These are phyloP conservation scores for Drosophila mayaguana DNA, from an alignment of 2,888 invertebrate species.

Conservation along the genomic window DNA sequence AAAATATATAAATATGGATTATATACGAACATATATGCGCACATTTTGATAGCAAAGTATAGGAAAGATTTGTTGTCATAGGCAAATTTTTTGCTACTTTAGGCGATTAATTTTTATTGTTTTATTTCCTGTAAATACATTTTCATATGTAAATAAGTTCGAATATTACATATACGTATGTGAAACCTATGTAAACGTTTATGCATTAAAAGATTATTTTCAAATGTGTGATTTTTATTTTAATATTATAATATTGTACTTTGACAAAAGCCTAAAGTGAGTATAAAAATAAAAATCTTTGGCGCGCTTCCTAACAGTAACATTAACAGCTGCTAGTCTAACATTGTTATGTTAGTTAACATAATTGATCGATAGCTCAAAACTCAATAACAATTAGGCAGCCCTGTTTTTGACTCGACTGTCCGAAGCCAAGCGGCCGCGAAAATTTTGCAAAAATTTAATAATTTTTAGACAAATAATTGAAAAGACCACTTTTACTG, in stretches of 20 bases:
- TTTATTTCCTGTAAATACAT: constrained; percentile 72
- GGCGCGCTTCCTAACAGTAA: background rate
- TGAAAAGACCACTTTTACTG: background rate
- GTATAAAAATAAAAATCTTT: background rate
- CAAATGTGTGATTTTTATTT: constrained; percentile 4
- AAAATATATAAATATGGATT: constrained; percentile 13
- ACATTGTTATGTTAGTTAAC: constrained; percentile 23
- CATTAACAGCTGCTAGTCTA: constrained; percentile 4
- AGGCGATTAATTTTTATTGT: constrained; percentile 66
- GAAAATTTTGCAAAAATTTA: constrained; percentile 13
- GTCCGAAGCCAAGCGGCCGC: constrained; percentile 37
- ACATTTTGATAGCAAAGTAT: constrained; percentile 44
- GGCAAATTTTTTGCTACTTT: constrained; percentile 70
- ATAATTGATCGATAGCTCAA: constrained; percentile 1
- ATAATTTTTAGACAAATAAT: background rate
- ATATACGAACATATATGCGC: constrained; percentile 18
- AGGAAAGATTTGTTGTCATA: constrained; percentile 64
- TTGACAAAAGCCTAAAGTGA: background rate
- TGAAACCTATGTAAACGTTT: constrained; percentile 55
- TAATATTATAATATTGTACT: background rate
- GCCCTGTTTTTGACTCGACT: constrained; percentile 1
- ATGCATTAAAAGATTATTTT: constrained; percentile 57
- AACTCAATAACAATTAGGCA: constrained; percentile 10
- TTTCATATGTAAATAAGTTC: constrained; percentile 76
- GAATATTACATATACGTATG: constrained; percentile 56